Evolutionary conservation across 2,113 vertebrate genomes (phyloP), one percentile per base, ranked within the genome.

Genomic region (Laterallus jamaicensis): DNA sequence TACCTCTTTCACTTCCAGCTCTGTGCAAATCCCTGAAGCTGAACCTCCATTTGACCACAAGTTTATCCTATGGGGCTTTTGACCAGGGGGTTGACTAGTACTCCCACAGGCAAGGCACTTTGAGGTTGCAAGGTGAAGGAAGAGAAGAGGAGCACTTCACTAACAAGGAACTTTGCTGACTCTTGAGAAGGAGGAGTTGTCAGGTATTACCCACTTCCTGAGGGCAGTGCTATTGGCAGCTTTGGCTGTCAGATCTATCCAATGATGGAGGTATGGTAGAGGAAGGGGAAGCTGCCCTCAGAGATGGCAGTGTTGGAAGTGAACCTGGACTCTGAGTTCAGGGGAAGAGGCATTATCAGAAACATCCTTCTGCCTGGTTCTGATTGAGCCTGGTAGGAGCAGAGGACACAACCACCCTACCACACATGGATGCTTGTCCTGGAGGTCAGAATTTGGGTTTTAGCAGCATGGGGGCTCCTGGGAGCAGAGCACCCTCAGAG

Each of bases 261-360:
- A 15, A 10, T 17, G 32, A 16, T 18, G 26, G 47, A 56, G 8
- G 5, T 26, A 18, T 0, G 0, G 24, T 21, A 56, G n/a, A 52
- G 35, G 25, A 55, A 31, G 42, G 12, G 29, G 15, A 52, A 63
- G 22, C 15, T 60, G 64, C 37, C 28, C 13, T 54, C 49, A 29
- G 0, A 56, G 44, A 16, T 32, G 29, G 16, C 10, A 54, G 14
- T 3, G 15, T 37, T 42, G 58, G 31, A 67, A 52, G 3, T 47
- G 37, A 52, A 40, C 24, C 19, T 31, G 32, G 14, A 74, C 12
- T 19, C 68, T 68, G 75, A 73, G 47, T 14, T 5, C 9, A 40
- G 6, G 31, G 20, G 24, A 76, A 70, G 12, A 77, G 29, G 3
- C 29, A 12, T n/a, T 60, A 54, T 44, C 50, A 86, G 18, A 73